A percentile compares a stretch with the other conserved stretches of the same genome.
Conservation (phyloP, 2,888 invertebrate species). For the Cremastinae sp. region DNA sequence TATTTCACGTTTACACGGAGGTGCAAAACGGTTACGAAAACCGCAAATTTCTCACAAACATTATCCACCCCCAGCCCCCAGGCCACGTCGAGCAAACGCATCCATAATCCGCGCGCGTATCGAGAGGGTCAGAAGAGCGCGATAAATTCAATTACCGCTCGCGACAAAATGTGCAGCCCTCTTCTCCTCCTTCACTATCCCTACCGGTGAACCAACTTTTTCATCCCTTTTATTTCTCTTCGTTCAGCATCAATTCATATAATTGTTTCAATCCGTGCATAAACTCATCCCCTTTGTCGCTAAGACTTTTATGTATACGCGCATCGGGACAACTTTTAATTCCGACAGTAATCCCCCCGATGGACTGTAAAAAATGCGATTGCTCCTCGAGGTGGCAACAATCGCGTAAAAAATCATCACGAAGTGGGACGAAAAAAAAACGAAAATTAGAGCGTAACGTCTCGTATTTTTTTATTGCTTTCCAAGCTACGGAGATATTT, state of each 20-base stretch:
- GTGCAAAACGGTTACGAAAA: conserved; percentile 59
- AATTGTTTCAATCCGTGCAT: not conserved
- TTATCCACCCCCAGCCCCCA: conserved; percentile 12
- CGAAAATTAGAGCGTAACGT: not conserved
- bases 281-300: not conserved
- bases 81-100: conserved; percentile 42
- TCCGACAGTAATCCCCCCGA: no score
- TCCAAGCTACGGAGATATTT: no score
- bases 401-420: no score
- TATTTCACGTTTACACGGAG: conserved; percentile 65
- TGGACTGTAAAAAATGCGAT: no score
- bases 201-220: conserved; percentile 17
- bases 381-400: no score
- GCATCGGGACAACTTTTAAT: no score
- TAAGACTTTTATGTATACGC: no score
- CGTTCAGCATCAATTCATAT: not conserved
- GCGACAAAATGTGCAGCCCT: conserved; percentile 47
- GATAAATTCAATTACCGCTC: conserved; percentile 69
- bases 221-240: not conserved
- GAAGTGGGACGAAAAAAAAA: not conserved
- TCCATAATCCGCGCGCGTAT: conserved; percentile 23
- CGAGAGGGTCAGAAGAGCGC: conserved; percentile 37
- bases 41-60: conserved; percentile 58
- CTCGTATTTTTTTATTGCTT: no score
- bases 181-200: conserved; percentile 11